Evolutionary conservation across 1,140 invertebrate species (phyloP), one percentile per base, ranked within the genome.

Genomic region (Drosophila mauritiana): DNA sequence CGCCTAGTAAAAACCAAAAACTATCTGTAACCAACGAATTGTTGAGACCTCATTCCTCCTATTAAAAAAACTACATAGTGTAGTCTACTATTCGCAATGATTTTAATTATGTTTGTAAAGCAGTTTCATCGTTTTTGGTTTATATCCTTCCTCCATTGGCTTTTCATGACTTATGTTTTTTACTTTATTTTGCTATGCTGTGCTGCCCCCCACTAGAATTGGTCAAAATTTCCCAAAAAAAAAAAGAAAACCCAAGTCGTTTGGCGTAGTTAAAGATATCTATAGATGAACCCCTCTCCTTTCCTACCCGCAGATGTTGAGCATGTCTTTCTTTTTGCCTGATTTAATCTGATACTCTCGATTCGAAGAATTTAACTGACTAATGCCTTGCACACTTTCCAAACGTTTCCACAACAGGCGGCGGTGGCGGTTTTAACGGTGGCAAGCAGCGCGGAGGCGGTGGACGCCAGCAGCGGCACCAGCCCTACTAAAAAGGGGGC

Each of bases 381-480:
- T 69, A 70, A 70, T 54, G 45, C 8, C 15, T n/a, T 5, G 2
- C 0, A 56, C 40, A 46, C 67, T 55, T 51, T 62, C n/a, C 13
- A 36, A 68, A 67, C 49, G 17, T 40, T 63, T 59, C 49, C 56
- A 7, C 62, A 78, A 80, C 61, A 83, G 75, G 56, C 45, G 55
- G 64, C 46, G 54, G 63, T 37, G 61, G 91, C 63, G 91, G 91
- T 53, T 93, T 93, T 58, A 92, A 92, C 70, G 86, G 91, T 12
- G 92, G 92, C 72, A 93, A 92, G 55, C 92, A 93, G 78, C 90
- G 92, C 54, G 84, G 42, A 17, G 42, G 83, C 56, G 54, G 64
- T n/a, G 89, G 91, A 77, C 91, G 92, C 46, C 92, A 93, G 61
- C 92, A 92, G 20, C 85, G 93, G 67, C 93, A 93, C 82, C 91